Conservation (phyloP, 2,888 invertebrate genomes). For the Dolichomitus sp. region DNA sequence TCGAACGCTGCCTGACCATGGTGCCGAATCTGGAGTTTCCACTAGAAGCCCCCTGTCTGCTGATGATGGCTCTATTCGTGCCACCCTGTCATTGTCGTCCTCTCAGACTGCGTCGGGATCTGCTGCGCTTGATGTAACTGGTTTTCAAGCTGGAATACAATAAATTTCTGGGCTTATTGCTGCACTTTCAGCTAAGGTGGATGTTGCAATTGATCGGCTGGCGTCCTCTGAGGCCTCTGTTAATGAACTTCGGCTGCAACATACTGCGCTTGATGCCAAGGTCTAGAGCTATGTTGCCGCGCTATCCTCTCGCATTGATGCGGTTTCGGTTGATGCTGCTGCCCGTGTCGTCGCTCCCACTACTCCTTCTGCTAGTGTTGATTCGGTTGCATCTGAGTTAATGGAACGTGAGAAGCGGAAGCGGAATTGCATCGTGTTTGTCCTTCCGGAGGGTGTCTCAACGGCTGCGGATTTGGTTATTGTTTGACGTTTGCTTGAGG, state of each 20-base stretch:
- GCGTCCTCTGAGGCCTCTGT: too few relatives aligned
- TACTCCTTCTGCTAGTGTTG: neutral
- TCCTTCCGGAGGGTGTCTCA: neutral
- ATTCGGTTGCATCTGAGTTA: neutral
- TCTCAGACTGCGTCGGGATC: neutral
- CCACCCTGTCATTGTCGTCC: neutral
- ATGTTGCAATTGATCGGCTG: neutral
- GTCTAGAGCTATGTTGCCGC: neutral
- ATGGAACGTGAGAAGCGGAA: neutral
- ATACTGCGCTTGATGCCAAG: neutral
- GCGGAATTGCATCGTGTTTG: neutral
- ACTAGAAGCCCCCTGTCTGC: neutral
- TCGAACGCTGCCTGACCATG: neutral
- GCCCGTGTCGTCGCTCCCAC: neutral
- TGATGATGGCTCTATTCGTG: neutral
- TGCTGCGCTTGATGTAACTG: neutral
- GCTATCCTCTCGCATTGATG: neutral
- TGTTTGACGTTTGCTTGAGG: neutral
- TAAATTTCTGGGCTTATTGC: neutral
- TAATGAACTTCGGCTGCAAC: neutral
- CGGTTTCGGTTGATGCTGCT: neutral
- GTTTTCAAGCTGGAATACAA: neutral
- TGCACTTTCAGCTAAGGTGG: neutral
- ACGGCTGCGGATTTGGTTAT: neutral
- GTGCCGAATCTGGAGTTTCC: too few relatives aligned